Evolutionary conservation across 2,888 invertebrate genomes (phyloP), one percentile per base, ranked within the genome.

Genomic region (Vesta saturnalis): DNA sequence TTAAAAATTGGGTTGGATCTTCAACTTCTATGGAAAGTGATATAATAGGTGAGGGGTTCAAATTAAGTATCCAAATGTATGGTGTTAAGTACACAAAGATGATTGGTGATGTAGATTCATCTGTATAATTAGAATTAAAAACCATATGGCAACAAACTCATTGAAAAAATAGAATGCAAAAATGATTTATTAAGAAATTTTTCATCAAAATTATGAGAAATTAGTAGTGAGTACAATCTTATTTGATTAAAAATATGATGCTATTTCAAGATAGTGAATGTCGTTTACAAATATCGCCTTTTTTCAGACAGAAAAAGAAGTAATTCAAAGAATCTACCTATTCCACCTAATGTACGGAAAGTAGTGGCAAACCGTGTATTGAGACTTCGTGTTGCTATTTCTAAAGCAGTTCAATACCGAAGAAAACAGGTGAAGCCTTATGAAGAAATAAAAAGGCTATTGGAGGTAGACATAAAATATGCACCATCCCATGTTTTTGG

Each of bases 401-500:
- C n/a, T 12, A 46, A 60, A 46, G 46, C 47, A 14, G 43, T 19
- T 1, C n/a, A 15, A 8, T 39, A 60, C 23, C 8, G 23, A 14
- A 16, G n/a, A 18, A 14, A n/a, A 16, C 6, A 1, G n/a, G n/a
- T n/a, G n/a, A n/a, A n/a, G n/a, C n/a, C 14, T 60, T 60, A 15
- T n/a, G 15, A 10, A 43, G n/a, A 60, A 21, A 19, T 6, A 47
- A 15, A 3, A 6, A 14, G 18, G 15, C 15, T 10, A 6, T 14
- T 60, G 4, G 16, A 6, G 6, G 10, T 0, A 1, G 47, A 60
- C 22, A 19, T 60, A 1, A n/a, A n/a, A n/a, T n/a, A n/a, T n/a
- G n/a, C n/a, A n/a, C n/a, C n/a, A n/a, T n/a, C n/a, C n/a, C 6
- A 22, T 30, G 30, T 19, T 1, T 67, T 67, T 49, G 66, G 61